Percentiles rank a stretch among this genome's conserved stretches.
Conservation (phyloP, 2,888 invertebrate genomes). For the Strigamia transsilvanica region DNA sequence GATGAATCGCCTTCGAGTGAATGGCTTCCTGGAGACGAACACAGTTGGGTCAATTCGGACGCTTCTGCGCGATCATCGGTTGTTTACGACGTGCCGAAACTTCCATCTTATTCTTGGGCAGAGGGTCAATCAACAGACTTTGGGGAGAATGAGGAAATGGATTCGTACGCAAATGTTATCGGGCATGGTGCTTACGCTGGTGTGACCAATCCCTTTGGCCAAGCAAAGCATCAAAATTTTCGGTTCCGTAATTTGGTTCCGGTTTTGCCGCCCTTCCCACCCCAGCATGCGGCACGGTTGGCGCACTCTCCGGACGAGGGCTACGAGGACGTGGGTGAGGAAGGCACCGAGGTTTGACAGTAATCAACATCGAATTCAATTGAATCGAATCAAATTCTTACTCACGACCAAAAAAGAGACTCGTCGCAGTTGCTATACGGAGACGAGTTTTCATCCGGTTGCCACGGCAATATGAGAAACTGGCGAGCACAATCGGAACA, state of each 20-base stretch:
- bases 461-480: conserved; percentile 16
- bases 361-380: neutral
- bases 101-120: conserved; percentile 33
- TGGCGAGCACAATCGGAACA: conserved; percentile 44
- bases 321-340: conserved; percentile 79
- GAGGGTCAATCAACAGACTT: neutral
- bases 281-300: conserved; percentile 56
- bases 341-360: conserved; percentile 74
- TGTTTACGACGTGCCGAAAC: conserved; percentile 37
- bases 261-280: conserved; percentile 56
- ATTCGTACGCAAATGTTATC: neutral
- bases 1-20: neutral
- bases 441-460: conserved; percentile 34
- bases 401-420: conserved; percentile 43
- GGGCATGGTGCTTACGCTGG: conserved; percentile 25
- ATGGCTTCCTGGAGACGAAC: neutral
- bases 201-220: conserved; percentile 50
- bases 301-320: conserved; percentile 76
- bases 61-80: neutral
- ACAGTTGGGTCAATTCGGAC: conserved; percentile 29
- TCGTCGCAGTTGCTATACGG: conserved; percentile 52
- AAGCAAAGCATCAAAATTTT: conserved; percentile 37
- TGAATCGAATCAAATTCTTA: neutral
- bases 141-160: conserved; percentile 33
- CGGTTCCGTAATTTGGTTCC: conserved; percentile 57